phyloP scores from a whole-genome alignment of 2,113 vertebrate genomes.

The Anarhynchus alexandrinus region DNA sequence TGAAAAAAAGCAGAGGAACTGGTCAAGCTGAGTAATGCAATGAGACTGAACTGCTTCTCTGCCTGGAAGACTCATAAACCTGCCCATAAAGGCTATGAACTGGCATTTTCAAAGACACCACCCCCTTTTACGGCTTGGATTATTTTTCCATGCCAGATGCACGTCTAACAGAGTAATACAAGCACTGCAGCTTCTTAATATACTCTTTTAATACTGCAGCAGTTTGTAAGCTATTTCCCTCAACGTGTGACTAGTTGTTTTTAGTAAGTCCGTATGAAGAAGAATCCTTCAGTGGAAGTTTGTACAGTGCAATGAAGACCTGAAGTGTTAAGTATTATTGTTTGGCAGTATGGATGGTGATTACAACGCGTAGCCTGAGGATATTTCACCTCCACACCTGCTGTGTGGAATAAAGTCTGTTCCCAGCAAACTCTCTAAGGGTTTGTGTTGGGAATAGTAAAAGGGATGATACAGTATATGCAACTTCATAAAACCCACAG shows the following conservation, averaged over 20 bases:
- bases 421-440: not conserved
- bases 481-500: not conserved
- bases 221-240: slow-evolving; percentile 5
- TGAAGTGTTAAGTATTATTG: not conserved
- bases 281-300: not conserved
- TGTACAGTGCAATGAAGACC: not conserved
- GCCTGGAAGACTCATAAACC: not conserved
- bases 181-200: not conserved
- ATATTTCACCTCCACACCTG: not conserved
- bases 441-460: not conserved
- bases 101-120: not conserved
- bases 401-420: not conserved
- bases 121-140: not conserved
- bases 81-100: not conserved
- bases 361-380: not conserved
- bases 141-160: not conserved
- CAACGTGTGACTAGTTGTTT: not conserved
- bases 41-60: not conserved
- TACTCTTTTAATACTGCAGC: not conserved
- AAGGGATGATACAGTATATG: not conserved
- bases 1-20: not conserved
- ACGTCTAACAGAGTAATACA: not conserved
- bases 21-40: not conserved
- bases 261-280: not conserved
- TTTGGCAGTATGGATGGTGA: not conserved